Base-by-base conservation (phyloP, 2,797 vertebrate genomes). In the Monodelphis domestica region DNA sequence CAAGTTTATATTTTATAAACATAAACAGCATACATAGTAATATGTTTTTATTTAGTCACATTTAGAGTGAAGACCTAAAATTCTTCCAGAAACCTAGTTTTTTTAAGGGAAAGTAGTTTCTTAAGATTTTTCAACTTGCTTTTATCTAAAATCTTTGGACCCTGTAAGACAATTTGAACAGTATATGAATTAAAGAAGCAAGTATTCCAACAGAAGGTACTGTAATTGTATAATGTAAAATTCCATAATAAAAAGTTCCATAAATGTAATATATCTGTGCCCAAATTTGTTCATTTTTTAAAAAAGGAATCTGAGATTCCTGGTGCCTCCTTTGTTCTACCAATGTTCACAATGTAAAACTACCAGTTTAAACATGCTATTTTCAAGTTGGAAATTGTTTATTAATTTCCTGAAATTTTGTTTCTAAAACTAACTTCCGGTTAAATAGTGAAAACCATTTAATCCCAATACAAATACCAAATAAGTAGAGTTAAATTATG, bases 1-100 rank as follows among this genome's bases (percentile, higher is more conserved):
- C 57, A 95, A 97, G 53, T 30, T 38, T 9, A 26, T 93, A 87
- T 70, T 53, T 95, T 93, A 93, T 97, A 93, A 96, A 95, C 24
- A 29, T 88, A 88, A 96, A 92, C 45, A 94, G 11, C 11, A 56
- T 95, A 94, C 70, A 89, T 90, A 29, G 93, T 5, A 92, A 78
- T 59, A 52, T 51, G 29, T 57, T 93, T 92, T 63, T 94, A 95
- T 52, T 91, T 92, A 90, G 28, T n/a, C 88, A 21, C 45, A 89
- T 87, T 92, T 91, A 26, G 50, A 14, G 6, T 91, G 88, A 88
- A 28, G 78, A 63, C 7, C 28, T 29, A 84, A 4, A 57, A 70
- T 95, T 92, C 88, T 89, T 78, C 55, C 89, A 94, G 14, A 96
- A 78, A 52, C 51, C 30, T 88, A 87, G 59, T 0, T 63, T n/a